Base-by-base conservation (phyloP, 2,113 vertebrate genomes). In the Rhabdomys dilectus region DNA sequence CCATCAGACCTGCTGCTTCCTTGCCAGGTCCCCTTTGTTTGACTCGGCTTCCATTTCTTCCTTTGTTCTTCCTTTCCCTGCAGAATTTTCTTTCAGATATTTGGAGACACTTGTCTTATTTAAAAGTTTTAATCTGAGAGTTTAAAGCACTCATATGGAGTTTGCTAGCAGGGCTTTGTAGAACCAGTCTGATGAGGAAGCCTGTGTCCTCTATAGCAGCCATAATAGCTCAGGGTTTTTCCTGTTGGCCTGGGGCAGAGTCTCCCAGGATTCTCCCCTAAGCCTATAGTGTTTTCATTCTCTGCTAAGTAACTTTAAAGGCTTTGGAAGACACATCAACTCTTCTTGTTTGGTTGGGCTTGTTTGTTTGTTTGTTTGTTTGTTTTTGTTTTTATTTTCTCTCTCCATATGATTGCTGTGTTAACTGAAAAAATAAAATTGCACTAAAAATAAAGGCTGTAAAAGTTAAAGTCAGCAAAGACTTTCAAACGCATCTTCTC, bases 401-500 rank as follows among this genome's bases (percentile, higher is more conserved):
- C 2, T 75, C 78, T 84, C 31, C 19, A 21, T 81, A 36, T 84
- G 82, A 82, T 91, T 88, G 26, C 85, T 22, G 0, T 73, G 34
- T 77, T 53, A 88, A 94, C 12, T 89, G 82, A 91, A 91, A 91
- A 86, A 92, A 89, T 34, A 89, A 45, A 22, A 87, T n/a, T 24
- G 0, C 64, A 82, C 85, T 91, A 66, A 82, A 89, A 86, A 77
- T 72, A 91, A 92, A 95, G 72, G 9, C 60, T 89, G 0, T 51
- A 76, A 88, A 88, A 80, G 58, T 45, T 80, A 70, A 53, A 31
- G 87, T 48, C 53, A 62, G 24, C 56, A 81, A 58, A 93, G 36
- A 82, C 29, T 93, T 96, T 88, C 45, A 76, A 72, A 89, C 8
- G n/a, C 36, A 51, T 11, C 51, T 64, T 93, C 88, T 48, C 80